A percentile compares a stretch with the other conserved stretches of the same genome.
Conservation (phyloP, 2,888 invertebrate species). For the Erebia aethiops region DNA sequence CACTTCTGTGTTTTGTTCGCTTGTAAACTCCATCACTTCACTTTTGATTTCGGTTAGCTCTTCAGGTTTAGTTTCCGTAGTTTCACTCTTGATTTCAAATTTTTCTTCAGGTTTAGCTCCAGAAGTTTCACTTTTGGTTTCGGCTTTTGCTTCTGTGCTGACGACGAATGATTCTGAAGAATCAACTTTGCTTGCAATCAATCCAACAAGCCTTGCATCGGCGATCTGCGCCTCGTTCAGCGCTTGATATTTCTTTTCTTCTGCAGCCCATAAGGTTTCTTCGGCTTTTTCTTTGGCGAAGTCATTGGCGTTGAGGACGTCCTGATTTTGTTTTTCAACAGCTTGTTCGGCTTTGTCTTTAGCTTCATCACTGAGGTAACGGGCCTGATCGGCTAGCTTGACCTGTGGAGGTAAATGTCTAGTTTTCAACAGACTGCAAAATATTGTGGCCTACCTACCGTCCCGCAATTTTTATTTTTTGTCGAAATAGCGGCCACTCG, state of each 20-base stretch:
- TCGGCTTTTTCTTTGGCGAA: slow-evolving; percentile 50
- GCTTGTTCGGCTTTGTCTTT: slow-evolving; percentile 55
- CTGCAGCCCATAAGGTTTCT: slow-evolving; percentile 59
- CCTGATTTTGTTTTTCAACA: slow-evolving; percentile 54
- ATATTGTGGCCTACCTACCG: not conserved
- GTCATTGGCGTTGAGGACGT: slow-evolving; percentile 51
- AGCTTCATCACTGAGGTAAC: slow-evolving; percentile 57
- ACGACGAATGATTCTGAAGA: slow-evolving; percentile 16
- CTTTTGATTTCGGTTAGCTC: not conserved
- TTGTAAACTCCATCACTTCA: slow-evolving; percentile 40
- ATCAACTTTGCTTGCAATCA: slow-evolving; percentile 50
- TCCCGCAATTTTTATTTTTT: too few relatives aligned
- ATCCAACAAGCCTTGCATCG: slow-evolving; percentile 64
- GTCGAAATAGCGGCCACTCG: too few relatives aligned
- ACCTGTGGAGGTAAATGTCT: slow-evolving; percentile 37
- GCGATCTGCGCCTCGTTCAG: slow-evolving; percentile 64
- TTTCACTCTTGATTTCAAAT: slow-evolving; percentile 26
- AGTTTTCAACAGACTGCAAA: not conserved
- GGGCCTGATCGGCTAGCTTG: slow-evolving; percentile 52
- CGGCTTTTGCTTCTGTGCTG: slow-evolving; percentile 39
- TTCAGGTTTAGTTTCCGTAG: slow-evolving; percentile 30
- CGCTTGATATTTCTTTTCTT: slow-evolving; percentile 74
- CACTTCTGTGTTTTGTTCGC: slow-evolving; percentile 40
- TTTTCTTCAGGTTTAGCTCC: slow-evolving; percentile 40
- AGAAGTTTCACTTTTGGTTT: slow-evolving; percentile 30